These are phyloP conservation scores for Actenoides lindsayi DNA, from an alignment of 2,113 vertebrate species.

Conservation along the genomic window DNA sequence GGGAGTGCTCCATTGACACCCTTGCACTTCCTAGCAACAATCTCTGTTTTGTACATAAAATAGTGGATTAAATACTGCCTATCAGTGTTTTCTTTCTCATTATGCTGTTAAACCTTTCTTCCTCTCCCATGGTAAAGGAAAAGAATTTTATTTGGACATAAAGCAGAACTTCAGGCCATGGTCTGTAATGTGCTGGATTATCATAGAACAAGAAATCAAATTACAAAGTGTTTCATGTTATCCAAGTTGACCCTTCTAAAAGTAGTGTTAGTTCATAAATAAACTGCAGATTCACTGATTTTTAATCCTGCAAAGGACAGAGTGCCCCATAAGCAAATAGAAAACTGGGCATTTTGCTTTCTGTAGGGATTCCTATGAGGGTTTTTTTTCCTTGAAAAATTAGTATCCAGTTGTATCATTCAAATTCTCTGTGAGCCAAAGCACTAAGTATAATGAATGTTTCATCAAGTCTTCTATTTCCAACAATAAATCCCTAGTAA, in stretches of 20 bases:
- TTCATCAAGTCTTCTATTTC: neutral
- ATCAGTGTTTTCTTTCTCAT: constrained; percentile 16
- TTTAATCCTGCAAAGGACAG: neutral
- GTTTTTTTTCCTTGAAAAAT: neutral
- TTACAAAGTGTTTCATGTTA: neutral
- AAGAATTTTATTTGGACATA: neutral
- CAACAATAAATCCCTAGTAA: neutral
- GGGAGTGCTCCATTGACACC: neutral
- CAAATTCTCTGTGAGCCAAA: neutral
- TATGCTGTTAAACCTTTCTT: neutral
- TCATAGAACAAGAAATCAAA: neutral
- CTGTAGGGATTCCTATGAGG: neutral
- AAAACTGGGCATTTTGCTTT: neutral
- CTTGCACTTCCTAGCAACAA: constrained; percentile 54
- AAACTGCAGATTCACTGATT: neutral
- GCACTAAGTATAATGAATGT: neutral
- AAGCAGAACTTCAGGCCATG: neutral
- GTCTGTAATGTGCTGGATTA: neutral
- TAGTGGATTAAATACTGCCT: neutral
- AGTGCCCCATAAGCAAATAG: neutral
- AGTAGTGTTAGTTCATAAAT: neutral
- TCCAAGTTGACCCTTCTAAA: neutral
- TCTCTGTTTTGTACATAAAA: constrained; percentile 58
- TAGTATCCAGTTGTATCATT: neutral
- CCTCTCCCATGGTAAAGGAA: neutral